Evolutionary conservation across 2,113 vertebrate species (phyloP).

Genomic region (Carassius gibelio): DNA sequence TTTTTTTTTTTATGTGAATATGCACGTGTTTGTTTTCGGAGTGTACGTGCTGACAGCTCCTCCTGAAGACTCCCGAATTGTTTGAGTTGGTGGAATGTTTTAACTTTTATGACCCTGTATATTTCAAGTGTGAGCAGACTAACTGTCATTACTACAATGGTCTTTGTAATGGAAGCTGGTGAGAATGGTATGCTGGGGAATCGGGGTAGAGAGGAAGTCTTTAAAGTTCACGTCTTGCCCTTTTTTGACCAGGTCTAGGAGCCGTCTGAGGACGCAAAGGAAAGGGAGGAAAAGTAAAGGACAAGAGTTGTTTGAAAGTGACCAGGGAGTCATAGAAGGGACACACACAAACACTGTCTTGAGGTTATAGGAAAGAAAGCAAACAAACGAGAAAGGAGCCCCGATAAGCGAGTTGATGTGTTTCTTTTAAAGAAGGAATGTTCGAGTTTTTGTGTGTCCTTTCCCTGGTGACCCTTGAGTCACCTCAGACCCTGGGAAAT

Average conservation of each 20-base stretch:
- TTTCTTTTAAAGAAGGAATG: slow-evolving; percentile 33
- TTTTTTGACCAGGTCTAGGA: slow-evolving; percentile 14
- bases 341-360: slow-evolving; percentile 15
- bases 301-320: slow-evolving; percentile 14
- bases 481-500: slow-evolving; percentile 33
- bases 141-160: slow-evolving; percentile 47
- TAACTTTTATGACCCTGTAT: slow-evolving; percentile 29
- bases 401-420: slow-evolving; percentile 19
- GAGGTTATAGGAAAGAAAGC: slow-evolving; percentile 16
- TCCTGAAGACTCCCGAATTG: slow-evolving; percentile 11
- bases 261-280: slow-evolving; percentile 35
- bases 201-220: slow-evolving; percentile 13
- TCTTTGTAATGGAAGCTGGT: slow-evolving; percentile 43
- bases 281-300: slow-evolving; percentile 39
- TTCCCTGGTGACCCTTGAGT: slow-evolving; percentile 24
- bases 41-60: background rate
- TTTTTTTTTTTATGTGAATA: background rate
- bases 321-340: slow-evolving; percentile 14
- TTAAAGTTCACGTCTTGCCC: background rate
- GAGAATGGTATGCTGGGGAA: slow-evolving; percentile 40
- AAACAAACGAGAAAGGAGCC: slow-evolving; percentile 33
- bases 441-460: slow-evolving; percentile 38
- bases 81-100: slow-evolving; percentile 22
- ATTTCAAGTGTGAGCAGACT: slow-evolving; percentile 7
- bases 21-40: slow-evolving; percentile 6